Base-by-base conservation (phyloP, 2,113 vertebrate genomes). In the Stictonetta naevosa region DNA sequence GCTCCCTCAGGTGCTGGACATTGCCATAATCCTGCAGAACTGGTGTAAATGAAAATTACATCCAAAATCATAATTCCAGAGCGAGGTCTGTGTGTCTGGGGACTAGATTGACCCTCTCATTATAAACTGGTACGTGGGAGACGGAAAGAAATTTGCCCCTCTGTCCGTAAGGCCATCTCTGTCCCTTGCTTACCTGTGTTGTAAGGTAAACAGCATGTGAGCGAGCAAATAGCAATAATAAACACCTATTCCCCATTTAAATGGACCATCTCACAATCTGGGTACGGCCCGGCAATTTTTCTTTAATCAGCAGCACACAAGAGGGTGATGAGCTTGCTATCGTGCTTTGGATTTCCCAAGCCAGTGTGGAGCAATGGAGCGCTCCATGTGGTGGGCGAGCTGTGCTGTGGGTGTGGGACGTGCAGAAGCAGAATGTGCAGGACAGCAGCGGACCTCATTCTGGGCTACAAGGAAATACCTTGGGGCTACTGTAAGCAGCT, bases 201-300 rank as follows among this genome's bases (percentile, higher is more conserved):
- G 21, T 44, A 3, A 36, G 8, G 25, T 36, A 28, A 63, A 23
- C 5, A 4, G 1, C 38, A 3, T 5, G 6, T 0, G 4, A 50
- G 40, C 1, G 2, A 64, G 40, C n/a, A 68, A 36, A 10, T 2
- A 3, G 8, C 28, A 23, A 17, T 5, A 46, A 6, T 11, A 58
- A 48, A 31, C 28, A 75, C 68, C 79, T 53, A 20, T 11, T n/a
- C 77, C 76, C 64, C 76, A 25, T 68, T 81, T n/a, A 76, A 67
- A 22, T 56, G 28, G 53, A 25, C n/a, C 36, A 8, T 59, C 67
- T 83, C 4, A 0, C 77, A 77, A 21, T 33, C 25, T 4, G 33
- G 66, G 68, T 13, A 34, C 63, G 67, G 36, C 73, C 36, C 63
- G 42, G 19, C 64, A n/a, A 3, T 52, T 52, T 60, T 56, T 53